These are phyloP conservation scores for Drosophila repleta DNA, from an alignment of 1,140 invertebrate genomes.

Conservation along the genomic window DNA sequence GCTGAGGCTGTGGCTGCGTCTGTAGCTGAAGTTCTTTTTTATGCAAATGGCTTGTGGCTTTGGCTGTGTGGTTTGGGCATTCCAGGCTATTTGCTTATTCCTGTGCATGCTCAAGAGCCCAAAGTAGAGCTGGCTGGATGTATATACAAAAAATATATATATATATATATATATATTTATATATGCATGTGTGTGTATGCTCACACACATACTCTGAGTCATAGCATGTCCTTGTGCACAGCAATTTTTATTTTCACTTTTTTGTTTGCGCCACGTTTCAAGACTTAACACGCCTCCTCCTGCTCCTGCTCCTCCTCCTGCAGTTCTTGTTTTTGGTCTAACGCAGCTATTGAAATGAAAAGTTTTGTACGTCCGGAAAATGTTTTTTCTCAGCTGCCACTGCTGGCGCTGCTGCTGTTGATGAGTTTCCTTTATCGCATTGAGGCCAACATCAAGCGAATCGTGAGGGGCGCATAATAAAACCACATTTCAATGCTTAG, in stretches of 20 bases:
- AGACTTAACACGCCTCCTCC: constrained; percentile 31
- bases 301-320: constrained; percentile 5
- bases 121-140: constrained; percentile 11
- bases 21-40: constrained; percentile 16
- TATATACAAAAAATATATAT: background rate
- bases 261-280: constrained; percentile 33
- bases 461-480: constrained; percentile 42
- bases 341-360: constrained; percentile 51
- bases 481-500: constrained; percentile 44
- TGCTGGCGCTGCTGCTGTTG: constrained; percentile 21
- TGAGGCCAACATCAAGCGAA: constrained; percentile 40
- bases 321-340: constrained; percentile 6
- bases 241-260: constrained; percentile 50
- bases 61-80: constrained; percentile 19
- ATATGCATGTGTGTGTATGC: too few relatives aligned
- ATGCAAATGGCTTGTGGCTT: constrained; percentile 39
- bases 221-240: constrained; percentile 50
- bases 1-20: too few relatives aligned
- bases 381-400: constrained; percentile 22
- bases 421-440: constrained; percentile 49
- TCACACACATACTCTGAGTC: background rate
- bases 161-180: background rate
- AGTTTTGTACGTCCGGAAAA: constrained; percentile 41
- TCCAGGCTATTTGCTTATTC: constrained; percentile 27
- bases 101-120: constrained; percentile 38